These are phyloP conservation scores for Lypha dubia DNA, from an alignment of 2,888 invertebrate species.

Conservation along the genomic window DNA sequence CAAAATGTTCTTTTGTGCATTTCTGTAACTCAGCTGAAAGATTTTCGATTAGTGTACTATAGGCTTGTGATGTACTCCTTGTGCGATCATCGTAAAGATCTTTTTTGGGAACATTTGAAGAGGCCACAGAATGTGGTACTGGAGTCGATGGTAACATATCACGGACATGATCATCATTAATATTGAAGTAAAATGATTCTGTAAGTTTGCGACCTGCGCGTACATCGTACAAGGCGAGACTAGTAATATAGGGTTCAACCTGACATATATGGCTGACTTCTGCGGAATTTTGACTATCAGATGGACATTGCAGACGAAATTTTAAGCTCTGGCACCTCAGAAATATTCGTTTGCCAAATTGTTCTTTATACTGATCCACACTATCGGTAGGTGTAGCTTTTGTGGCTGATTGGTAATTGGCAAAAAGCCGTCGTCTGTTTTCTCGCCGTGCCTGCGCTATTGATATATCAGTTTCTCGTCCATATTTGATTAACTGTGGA, in stretches of 20 bases:
- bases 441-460: constrained; percentile 92
- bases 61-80: constrained; percentile 79
- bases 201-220: constrained; percentile 93
- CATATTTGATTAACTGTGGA: constrained; percentile 94
- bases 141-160: constrained; percentile 84
- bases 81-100: constrained; percentile 71
- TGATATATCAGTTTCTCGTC: constrained; percentile 94
- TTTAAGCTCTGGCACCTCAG: constrained; percentile 92
- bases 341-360: constrained; percentile 93
- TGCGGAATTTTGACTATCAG: constrained; percentile 86
- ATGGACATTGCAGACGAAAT: constrained; percentile 89
- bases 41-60: constrained; percentile 85
- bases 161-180: constrained; percentile 90
- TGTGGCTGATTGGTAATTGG: constrained; percentile 85
- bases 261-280: constrained; percentile 86
- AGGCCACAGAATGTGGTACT: constrained; percentile 78
- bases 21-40: constrained; percentile 90
- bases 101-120: constrained; percentile 76
- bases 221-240: constrained; percentile 95
- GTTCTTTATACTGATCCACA: constrained; percentile 91
- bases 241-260: constrained; percentile 96
- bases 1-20: constrained; percentile 82
- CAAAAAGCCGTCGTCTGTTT: constrained; percentile 91
- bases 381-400: constrained; percentile 84
- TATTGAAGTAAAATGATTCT: constrained; percentile 96